Base-by-base conservation (phyloP, 2,113 vertebrate species). In the Catharus fuscescens region DNA sequence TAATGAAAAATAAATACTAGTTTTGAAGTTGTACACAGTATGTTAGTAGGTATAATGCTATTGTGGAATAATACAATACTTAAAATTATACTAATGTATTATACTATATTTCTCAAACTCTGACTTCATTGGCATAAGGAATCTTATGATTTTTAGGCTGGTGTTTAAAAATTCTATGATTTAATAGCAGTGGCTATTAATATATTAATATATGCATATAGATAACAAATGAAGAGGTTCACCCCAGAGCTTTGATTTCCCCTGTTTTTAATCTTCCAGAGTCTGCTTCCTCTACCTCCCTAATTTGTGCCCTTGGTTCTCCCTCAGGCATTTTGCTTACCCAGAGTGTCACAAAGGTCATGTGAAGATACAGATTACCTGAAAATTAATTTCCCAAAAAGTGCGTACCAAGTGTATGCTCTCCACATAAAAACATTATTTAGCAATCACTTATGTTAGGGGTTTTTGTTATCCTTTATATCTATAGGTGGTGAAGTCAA, bases 181-280 rank as follows among this genome's bases (percentile, higher is more conserved):
- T 67, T 38, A 71, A 42, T 23, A 92, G 61, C 44, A 85, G 10
- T 15, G 18, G 13, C 19, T 70, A 31, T 62, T 66, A 70, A 8
- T 26, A 36, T 36, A 36, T 36, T 36, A 36, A 36, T 36, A 36
- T 50, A 2, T 8, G 6, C 3, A 6, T 8, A 59, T 0, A 34
- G 32, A 3, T 29, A 79, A 71, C 13, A 70, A 18, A 59, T 5
- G 8, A 76, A 16, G 9, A 82, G n/a, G 40, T 14, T 53, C n/a
- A 57, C 6, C 14, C 28, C 7, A 2, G 40, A 76, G 53, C 36
- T 82, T 57, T 73, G 12, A 48, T 45, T 50, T 76, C 14, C 18
- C 7, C 29, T 60, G 3, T 1, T 81, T 80, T 50, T 38, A 6
- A 69, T 34, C 15, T 71, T 80, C 23, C 7, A 6, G 14, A 61